Evolutionary conservation across 2,113 vertebrate genomes (phyloP), one percentile per base, ranked within the genome.

Genomic region (Toxostoma redivivum): DNA sequence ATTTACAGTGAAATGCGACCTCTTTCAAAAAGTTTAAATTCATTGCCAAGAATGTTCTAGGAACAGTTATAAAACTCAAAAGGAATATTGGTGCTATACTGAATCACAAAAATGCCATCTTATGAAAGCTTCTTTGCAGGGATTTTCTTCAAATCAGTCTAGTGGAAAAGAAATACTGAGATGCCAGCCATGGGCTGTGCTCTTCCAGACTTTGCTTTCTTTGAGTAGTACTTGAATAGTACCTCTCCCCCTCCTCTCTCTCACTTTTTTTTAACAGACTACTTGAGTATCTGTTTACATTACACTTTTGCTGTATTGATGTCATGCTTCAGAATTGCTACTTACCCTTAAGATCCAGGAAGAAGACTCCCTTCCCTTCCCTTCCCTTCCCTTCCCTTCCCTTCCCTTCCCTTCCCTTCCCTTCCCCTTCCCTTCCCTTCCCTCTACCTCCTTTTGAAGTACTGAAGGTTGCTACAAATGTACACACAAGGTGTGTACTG

Each of bases 21-120:
- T 96, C 78, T 96, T 97, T 96, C 91, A 97, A 82, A 96, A 94
- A 95, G 93, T 96, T 97, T 92, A 95, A 92, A 94, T 82, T 95
- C 80, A 65, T 83, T 93, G 92, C 93, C 82, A 95, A 93, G 64
- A 79, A 89, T 85, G 92, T 85, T 79, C 95, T 96, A 95, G 93
- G 95, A 93, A 95, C 83, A 94, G 85, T 97, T 96, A 91, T 97
- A 94, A 94, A 95, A 94, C 95, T 90, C 71, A 66, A 70, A 92
- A 96, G 93, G 94, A 94, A 96, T 97, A 97, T 97, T 96, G 94
- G 92, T 94, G 62, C 85, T 93, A 94, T 94, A 92, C 86, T 94
- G 84, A 94, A 79, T 83, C 57, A 85, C 95, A 92, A 58, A 94
- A 93, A 93, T 94, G 50, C 82, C 85, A 72, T 74, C 83, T 87